Evolutionary conservation across 2,888 invertebrate species (phyloP), one percentile per base, ranked within the genome.

Genomic region (Tortricodes alternella): DNA sequence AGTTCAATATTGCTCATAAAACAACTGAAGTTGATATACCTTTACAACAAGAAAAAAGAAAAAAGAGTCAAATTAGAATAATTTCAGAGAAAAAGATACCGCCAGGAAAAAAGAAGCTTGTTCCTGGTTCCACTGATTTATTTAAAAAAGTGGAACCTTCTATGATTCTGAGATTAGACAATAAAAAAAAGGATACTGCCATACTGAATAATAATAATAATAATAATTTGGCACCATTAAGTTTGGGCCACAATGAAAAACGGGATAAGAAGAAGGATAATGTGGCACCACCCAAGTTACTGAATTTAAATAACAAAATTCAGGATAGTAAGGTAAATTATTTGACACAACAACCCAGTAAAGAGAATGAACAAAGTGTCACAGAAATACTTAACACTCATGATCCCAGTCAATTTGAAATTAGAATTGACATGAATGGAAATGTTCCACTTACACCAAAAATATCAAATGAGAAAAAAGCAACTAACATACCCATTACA

Each of bases 11-110:
- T 23, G 9, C 39, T 9, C 23, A 32, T 46, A 38, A 46, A 46
- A 32, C n/a, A 18, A 39, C 9, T 32, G 32, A 16, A 11, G 8
- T 19, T 34, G 24, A 32, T 29, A 5, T 4, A 23, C 15, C 32
- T 7, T 18, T 41, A 13, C 41, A 39, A 15, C 23, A 13, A 13
- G 13, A 9, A 5, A 11, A 16, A 9, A 24, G 6, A 8, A 50
- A 37, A 15, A 34, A 66, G 39, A 70, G 74, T 35, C 80, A 70
- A 68, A 70, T 89, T 5, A 76, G 63, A 62, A 88, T 89, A 51
- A 61, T 89, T 65, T 86, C 86, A 29, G 81, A 87, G 62, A 77
- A 82, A 62, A 82, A 70, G 58, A 76, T 89, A 39, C 68, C 65
- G 13, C 81, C 82, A 13, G 52, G 27, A 29, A 55, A 43, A 29